A percentile compares a stretch with the other conserved stretches of the same genome.
These are phyloP conservation scores for Sitodiplosis mosellana DNA, from an alignment of 1,140 invertebrate species.

Conservation along the genomic window DNA sequence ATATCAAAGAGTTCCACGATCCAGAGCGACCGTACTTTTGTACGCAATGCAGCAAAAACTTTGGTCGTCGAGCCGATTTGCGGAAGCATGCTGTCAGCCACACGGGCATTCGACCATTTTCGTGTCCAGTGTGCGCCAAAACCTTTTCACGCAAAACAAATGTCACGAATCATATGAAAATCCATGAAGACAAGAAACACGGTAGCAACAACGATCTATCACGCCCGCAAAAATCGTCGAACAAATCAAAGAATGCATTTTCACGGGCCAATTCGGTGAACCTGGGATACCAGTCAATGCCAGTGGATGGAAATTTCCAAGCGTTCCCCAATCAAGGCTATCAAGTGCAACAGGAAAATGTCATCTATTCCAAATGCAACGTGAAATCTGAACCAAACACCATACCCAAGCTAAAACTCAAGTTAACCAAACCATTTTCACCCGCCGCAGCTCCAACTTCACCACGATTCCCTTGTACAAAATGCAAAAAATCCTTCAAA, in stretches of 20 bases:
- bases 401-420: no score
- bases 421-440: no score
- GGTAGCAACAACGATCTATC: no score
- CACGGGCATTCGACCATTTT: conserved; percentile 46
- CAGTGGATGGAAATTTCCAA: no score
- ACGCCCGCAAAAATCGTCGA: no score
- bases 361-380: no score
- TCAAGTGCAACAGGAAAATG: no score
- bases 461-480: conserved; percentile 43
- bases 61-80: conserved; percentile 40
- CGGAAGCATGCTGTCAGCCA: conserved; percentile 52
- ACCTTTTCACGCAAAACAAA: conserved; percentile 59
- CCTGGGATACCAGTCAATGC: no score
- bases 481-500: conserved; percentile 54
- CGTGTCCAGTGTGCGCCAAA: conserved; percentile 45
- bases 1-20: conserved; percentile 39
- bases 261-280: no score
- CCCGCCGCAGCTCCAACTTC: background rate
- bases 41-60: conserved; percentile 40
- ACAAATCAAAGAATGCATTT: no score
- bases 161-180: conserved; percentile 65
- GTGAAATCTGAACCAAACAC: no score
- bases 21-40: conserved; percentile 44
- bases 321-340: no score
- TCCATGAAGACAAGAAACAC: conserved; percentile 42